These are phyloP conservation scores for Parus major DNA, from an alignment of 2,113 vertebrate genomes.

Conservation along the genomic window DNA sequence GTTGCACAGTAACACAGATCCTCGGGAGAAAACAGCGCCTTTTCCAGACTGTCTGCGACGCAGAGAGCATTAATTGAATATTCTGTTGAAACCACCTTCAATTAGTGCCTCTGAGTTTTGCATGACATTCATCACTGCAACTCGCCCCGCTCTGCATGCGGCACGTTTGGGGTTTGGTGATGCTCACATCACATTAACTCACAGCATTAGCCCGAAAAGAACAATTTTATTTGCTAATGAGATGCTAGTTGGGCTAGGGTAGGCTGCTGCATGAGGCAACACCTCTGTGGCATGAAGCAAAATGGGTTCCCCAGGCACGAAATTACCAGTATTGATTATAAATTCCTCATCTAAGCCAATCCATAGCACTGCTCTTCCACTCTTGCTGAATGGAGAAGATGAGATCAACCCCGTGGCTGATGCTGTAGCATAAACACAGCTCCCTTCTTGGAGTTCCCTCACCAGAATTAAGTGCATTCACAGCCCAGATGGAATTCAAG, in stretches of 20 bases:
- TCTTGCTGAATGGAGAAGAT: accelerated
- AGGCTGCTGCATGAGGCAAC: not conserved
- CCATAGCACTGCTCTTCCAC: accelerated
- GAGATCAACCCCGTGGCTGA: not conserved
- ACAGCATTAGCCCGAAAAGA: conserved; percentile 3
- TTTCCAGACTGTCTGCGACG: conserved; percentile 47
- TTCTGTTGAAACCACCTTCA: conserved; percentile 72
- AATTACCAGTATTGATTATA: accelerated
- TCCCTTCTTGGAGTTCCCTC: not conserved
- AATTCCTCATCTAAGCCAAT: not conserved
- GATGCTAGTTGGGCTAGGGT: not conserved
- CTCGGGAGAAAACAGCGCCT: conserved; percentile 61
- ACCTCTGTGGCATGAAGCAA: not conserved
- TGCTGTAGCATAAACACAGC: accelerated
- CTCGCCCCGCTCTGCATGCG: not conserved
- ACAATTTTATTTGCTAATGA: conserved; percentile 61
- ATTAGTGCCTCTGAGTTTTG: conserved; percentile 47
- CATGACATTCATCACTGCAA: conserved; percentile 37
- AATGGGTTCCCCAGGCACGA: not conserved
- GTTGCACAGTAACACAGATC: conserved; percentile 61
- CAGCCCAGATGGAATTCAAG: not conserved
- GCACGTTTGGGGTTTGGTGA: not conserved
- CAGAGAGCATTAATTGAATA: conserved; percentile 71
- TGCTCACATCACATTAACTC: not conserved
- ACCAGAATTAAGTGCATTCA: not conserved